Percentiles rank a stretch among this genome's conserved stretches.
These are phyloP conservation scores for Hemiscyllium ocellatum DNA, from an alignment of 2,113 vertebrate genomes.

Conservation along the genomic window DNA sequence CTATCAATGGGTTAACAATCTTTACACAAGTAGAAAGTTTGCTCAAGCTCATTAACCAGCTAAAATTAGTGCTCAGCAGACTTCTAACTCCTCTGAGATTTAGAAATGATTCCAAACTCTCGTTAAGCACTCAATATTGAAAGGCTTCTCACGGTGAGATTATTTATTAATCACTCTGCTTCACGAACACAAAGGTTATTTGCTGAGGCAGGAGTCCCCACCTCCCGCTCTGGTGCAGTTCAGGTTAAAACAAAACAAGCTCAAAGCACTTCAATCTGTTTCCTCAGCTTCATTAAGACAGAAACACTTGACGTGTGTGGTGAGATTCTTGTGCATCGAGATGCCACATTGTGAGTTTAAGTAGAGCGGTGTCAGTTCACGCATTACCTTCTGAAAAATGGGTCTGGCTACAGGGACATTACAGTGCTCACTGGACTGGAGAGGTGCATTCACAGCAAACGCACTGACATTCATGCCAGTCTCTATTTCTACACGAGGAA, in stretches of 20 bases:
- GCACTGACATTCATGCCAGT: conserved; percentile 13
- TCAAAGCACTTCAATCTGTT: background rate
- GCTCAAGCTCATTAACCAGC: background rate
- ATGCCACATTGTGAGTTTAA: conserved; percentile 23
- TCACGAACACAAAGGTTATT: background rate
- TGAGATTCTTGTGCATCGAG: background rate
- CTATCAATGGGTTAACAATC: background rate
- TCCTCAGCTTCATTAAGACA: background rate
- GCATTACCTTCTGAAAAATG: conserved; percentile 25
- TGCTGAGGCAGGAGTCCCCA: background rate
- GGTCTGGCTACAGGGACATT: conserved; percentile 7
- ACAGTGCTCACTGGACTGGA: background rate
- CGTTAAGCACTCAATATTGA: background rate
- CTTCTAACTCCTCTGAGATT: background rate
- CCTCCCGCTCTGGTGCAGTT: background rate
- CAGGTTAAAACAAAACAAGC: background rate
- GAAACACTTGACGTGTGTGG: background rate
- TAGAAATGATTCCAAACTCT: background rate
- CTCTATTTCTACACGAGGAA: background rate
- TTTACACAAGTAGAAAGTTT: background rate
- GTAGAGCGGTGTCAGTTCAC: background rate
- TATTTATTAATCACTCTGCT: background rate
- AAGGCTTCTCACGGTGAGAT: background rate
- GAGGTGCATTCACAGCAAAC: background rate
- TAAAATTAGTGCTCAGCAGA: background rate